Evolutionary conservation across 2,888 invertebrate species (phyloP), one percentile per base, ranked within the genome.

Genomic region (Drosophila mettleri): DNA sequence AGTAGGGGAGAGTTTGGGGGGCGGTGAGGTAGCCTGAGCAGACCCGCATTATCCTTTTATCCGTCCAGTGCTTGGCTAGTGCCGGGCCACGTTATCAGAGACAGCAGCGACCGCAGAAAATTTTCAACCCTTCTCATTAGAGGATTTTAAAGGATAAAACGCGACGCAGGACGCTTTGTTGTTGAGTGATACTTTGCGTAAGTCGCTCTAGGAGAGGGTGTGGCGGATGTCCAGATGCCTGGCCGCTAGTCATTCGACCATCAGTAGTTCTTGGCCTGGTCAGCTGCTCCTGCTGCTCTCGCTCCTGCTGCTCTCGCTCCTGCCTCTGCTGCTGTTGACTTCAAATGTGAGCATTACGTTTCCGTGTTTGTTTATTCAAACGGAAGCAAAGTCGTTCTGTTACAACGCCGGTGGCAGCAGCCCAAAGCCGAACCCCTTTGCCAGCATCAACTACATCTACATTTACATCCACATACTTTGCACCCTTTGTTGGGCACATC

Each of bases 111-210:
- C 89, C 89, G 67, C 89, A 84, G 74, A 74, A 79, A 80, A 85
- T 31, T 78, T 86, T 78, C 88, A 89, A 90, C 89, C 89, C 90
- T 90, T 88, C 90, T 91, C 90, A 89, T 91, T 90, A 90, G 78
- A 87, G 90, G 91, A 90, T 89, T 90, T 87, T 73, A 76, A 87
- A 86, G 86, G 86, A 88, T 88, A 81, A 87, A 88, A 69, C 81
- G 72, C 82, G 84, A 75, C 61, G 78, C 89, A 68, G 46, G 59
- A 45, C 71, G 77, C 86, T 88, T 72, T 76, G 86, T 76, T 83
- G 88, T 85, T 89, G 83, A 89, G 83, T 84, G 83, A 84, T 83
- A 89, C 83, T 81, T 72, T 79, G 72, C 55, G 64, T 39, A 69
- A 67, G 61, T 45, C 63, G 33, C 53, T 31, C 33, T 10, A 34